Base-by-base conservation (phyloP, 2,797 vertebrate genomes). In the Anisognathus igniventris region DNA sequence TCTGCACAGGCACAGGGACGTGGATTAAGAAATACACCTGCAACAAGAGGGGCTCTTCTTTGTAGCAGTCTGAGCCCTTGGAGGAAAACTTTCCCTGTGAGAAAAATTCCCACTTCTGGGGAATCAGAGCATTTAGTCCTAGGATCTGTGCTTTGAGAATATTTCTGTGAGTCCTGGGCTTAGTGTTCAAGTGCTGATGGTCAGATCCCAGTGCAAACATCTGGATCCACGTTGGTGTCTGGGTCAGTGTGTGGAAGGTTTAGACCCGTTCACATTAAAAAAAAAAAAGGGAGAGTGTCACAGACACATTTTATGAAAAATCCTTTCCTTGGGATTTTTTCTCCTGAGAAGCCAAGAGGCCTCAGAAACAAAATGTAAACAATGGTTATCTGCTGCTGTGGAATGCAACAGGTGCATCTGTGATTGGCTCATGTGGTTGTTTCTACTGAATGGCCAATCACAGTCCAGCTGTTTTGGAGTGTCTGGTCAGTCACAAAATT, bases 161-260 rank as follows among this genome's bases (percentile, higher is more conserved):
- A 27, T 75, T 81, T 84, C 35, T 65, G 14, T 24, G 57, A 14
- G 8, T 22, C 30, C 39, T 86, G 39, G 23, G 5, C 9, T 64
- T 1, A 0, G 21, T 39, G 8, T 28, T 80, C 10, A 2, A n/a
- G 33, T 71, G 48, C 40, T 66, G 19, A 21, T 47, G 4, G 14
- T 87, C 42, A 74, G 25, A 67, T 37, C 42, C 22, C 10, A 31
- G 18, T 10, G 54, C 1, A 3, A 51, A 6, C 19, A 9, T 22
- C 44, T 37, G n/a, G 39, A 61, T 70, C 45, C 11, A 8, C 3
- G 2, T 7, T 0, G 0, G 10, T 14, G n/a, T 28, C 14, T 66
- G 40, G 3, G 16, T 40, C 44, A 31, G 39, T 3, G 9, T 57
- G 33, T 53, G 51, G 14, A 70, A 91, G 35, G 8, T 67, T 42